Evolutionary conservation across 2,113 vertebrate genomes (phyloP).

Genomic region (Corvus moneduloides): DNA sequence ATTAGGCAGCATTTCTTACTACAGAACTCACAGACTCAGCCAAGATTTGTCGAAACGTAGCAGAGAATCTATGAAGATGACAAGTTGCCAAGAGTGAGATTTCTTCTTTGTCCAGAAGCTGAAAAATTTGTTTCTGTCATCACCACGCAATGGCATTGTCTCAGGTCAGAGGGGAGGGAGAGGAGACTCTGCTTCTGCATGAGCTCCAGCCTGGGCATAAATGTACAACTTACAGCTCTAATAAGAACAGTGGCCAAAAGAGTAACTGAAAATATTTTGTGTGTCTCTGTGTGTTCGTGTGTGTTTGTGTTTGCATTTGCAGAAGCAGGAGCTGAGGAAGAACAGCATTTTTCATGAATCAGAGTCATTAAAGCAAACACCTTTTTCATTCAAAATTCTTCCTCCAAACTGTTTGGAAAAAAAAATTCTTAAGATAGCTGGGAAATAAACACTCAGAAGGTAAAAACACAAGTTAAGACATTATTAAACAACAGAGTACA

Average conservation of each 20-base stretch:
- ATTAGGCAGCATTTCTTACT: background rate
- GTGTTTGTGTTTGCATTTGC: background rate
- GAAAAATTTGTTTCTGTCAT: background rate
- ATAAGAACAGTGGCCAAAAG: background rate
- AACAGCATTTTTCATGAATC: background rate
- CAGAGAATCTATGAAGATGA: background rate
- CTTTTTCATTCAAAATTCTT: background rate
- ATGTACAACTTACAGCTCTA: background rate
- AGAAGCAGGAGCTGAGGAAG: background rate
- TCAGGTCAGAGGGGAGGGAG: background rate
- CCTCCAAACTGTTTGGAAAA: background rate
- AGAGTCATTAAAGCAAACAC: background rate
- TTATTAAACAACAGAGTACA: background rate
- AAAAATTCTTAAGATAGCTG: background rate
- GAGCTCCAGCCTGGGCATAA: background rate
- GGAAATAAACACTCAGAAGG: background rate
- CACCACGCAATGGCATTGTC: background rate
- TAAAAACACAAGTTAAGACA: background rate
- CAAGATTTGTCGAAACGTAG: background rate
- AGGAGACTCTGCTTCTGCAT: background rate
- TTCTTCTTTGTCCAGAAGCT: background rate
- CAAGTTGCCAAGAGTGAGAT: background rate
- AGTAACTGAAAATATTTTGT: background rate
- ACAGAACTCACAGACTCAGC: background rate
- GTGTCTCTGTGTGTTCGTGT: no score